Conservation (phyloP, 30 jellyfish, hydroid and myxozoan species). For the Hydractinia echinata region DNA sequence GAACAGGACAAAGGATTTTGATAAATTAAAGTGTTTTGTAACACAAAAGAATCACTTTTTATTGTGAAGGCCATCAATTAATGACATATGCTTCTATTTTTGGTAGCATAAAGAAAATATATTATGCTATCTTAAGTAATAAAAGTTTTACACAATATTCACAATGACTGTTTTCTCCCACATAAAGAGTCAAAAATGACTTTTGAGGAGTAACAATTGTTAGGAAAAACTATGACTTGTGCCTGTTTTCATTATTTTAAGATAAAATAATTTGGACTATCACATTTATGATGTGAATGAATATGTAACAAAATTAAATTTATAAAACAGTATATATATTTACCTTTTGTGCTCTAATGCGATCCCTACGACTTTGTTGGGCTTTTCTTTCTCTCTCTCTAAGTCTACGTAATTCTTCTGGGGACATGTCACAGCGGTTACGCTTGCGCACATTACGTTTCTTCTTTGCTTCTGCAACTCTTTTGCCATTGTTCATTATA, state of each 20-base stretch:
- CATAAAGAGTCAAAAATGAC: background rate
- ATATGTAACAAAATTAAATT: background rate
- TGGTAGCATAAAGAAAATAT: conserved; percentile 11
- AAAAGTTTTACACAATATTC: conserved; percentile 15
- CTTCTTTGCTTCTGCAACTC: conserved; percentile 1
- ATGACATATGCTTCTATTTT: conserved; percentile 25
- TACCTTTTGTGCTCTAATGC: conserved; percentile 58
- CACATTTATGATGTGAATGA: background rate
- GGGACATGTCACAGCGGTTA: conserved; percentile 75
- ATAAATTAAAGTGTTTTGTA: conserved; percentile 13
- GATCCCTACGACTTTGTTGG: conserved; percentile 67
- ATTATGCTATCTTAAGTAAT: conserved; percentile 8
- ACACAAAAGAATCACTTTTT: conserved; percentile 23
- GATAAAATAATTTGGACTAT: background rate
- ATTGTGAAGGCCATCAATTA: conserved; percentile 29
- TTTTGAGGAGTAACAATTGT: too few relatives aligned
- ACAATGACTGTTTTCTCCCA: background rate
- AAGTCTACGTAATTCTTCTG: conserved; percentile 58
- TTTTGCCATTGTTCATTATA: background rate
- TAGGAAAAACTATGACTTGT: too few relatives aligned
- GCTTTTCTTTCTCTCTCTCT: conserved; percentile 86
- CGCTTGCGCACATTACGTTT: conserved; percentile 39
- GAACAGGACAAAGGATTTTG: conserved; percentile 24
- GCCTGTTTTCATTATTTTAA: background rate
- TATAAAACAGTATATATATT: background rate